Evolutionary conservation across 2,113 vertebrate genomes (phyloP).

Genomic region (Apodemus sylvaticus): DNA sequence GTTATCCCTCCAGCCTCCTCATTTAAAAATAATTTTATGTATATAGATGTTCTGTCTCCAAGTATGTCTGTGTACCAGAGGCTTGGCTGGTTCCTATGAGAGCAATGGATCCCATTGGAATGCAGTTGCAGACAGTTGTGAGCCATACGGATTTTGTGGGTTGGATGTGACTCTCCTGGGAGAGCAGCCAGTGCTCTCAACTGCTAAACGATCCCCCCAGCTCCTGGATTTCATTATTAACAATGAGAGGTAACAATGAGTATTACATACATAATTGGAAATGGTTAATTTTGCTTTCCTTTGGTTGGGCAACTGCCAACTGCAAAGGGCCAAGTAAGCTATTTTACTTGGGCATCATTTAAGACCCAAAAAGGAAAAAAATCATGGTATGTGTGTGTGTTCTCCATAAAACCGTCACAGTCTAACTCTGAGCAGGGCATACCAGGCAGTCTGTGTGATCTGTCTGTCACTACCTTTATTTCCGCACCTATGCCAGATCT

Average conservation of each 20-base stretch:
- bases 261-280: not conserved
- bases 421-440: not conserved
- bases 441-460: not conserved
- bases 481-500: not conserved
- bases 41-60: not conserved
- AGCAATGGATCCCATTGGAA: not conserved
- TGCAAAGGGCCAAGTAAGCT: not conserved
- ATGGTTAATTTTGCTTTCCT: conserved; percentile 23
- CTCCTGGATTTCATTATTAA: not conserved
- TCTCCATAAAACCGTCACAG: not conserved
- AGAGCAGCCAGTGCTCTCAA: not conserved
- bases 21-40: not conserved
- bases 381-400: not conserved
- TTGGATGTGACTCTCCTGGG: not conserved
- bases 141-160: not conserved
- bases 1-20: not conserved
- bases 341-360: conserved; percentile 13
- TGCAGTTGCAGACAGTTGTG: not conserved
- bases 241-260: not conserved
- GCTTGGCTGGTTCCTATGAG: not conserved
- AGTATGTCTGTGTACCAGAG: not conserved
- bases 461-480: not conserved
- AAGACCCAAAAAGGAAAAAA: not conserved
- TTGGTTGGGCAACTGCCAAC: not conserved
- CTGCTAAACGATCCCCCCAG: not conserved